A percentile compares a stretch with the other conserved stretches of the same genome.
These are phyloP conservation scores for Thecophora atra DNA, from an alignment of 2,888 invertebrate species.

Conservation along the genomic window DNA sequence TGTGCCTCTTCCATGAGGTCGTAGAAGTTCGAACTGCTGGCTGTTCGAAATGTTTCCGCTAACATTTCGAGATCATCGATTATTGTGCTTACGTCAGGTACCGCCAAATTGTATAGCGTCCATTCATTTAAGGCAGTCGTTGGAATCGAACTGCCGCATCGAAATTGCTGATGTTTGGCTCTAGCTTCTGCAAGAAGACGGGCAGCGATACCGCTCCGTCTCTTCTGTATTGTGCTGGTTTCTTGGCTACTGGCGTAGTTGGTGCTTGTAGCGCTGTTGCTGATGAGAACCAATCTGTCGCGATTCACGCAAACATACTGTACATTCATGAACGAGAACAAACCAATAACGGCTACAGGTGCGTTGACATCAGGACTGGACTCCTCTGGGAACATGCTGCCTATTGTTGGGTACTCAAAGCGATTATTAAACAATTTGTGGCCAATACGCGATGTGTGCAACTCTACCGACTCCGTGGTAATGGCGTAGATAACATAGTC, in stretches of 20 bases:
- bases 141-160: slow-evolving; percentile 48
- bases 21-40: slow-evolving; percentile 75
- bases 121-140: slow-evolving; percentile 66
- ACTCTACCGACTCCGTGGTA: slow-evolving; percentile 79
- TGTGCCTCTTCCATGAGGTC: slow-evolving; percentile 80
- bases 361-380: slow-evolving; percentile 61
- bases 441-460: slow-evolving; percentile 76
- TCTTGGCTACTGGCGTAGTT: slow-evolving; percentile 46
- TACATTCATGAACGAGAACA: slow-evolving; percentile 62
- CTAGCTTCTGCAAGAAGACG: slow-evolving; percentile 58
- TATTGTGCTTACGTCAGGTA: slow-evolving; percentile 73
- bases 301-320: slow-evolving; percentile 62
- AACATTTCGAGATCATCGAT: slow-evolving; percentile 77
- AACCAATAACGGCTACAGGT: slow-evolving; percentile 62
- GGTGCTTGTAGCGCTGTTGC: slow-evolving; percentile 54
- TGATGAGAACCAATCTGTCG: slow-evolving; percentile 60
- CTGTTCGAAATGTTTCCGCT: slow-evolving; percentile 72
- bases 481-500: slow-evolving; percentile 77
- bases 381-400: slow-evolving; percentile 61
- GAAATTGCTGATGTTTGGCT: slow-evolving; percentile 57
- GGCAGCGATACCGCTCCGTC: slow-evolving; percentile 54
- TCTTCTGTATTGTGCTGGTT: slow-evolving; percentile 20
- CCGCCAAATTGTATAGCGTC: slow-evolving; percentile 78
- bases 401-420: slow-evolving; percentile 63
- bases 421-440: slow-evolving; percentile 70